Conservation (phyloP, 2,888 invertebrate genomes). For the Watsonalla binaria region DNA sequence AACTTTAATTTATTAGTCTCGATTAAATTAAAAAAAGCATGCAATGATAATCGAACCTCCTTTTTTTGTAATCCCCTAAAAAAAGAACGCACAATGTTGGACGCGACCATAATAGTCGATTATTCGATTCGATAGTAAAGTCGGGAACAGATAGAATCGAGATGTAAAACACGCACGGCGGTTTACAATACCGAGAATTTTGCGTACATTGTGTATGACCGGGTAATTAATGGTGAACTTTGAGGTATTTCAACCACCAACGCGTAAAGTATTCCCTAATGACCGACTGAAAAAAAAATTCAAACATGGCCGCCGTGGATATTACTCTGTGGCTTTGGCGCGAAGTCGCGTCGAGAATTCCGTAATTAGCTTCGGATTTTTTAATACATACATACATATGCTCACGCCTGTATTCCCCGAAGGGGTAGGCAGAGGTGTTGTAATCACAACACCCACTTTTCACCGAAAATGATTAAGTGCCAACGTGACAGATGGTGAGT, state of each 20-base stretch:
- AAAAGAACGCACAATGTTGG: no score
- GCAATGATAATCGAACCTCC: no score
- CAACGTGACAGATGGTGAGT: no score
- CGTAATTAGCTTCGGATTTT: background rate
- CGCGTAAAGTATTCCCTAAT: slow-evolving; percentile 30
- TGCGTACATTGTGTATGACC: slow-evolving; percentile 15
- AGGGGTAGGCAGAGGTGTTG: no score
- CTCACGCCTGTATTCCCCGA: no score
- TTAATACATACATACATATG: no score
- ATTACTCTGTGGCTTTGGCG: background rate
- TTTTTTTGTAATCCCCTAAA: no score
- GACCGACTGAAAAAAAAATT: slow-evolving; percentile 11
- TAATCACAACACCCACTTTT: no score
- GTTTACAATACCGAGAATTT: slow-evolving; percentile 19
- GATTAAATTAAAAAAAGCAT: no score
- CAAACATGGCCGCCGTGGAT: background rate
- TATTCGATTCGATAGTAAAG: background rate
- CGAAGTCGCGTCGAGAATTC: background rate
- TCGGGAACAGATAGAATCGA: background rate
- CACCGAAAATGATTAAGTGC: no score
- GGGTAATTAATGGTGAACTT: slow-evolving; percentile 21
- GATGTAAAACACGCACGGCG: background rate
- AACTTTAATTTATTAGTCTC: no score
- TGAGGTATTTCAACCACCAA: background rate
- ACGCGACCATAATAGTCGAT: background rate